phyloP scores from a whole-genome alignment of 2,113 vertebrate species.

The Corythornis vintsioides region DNA sequence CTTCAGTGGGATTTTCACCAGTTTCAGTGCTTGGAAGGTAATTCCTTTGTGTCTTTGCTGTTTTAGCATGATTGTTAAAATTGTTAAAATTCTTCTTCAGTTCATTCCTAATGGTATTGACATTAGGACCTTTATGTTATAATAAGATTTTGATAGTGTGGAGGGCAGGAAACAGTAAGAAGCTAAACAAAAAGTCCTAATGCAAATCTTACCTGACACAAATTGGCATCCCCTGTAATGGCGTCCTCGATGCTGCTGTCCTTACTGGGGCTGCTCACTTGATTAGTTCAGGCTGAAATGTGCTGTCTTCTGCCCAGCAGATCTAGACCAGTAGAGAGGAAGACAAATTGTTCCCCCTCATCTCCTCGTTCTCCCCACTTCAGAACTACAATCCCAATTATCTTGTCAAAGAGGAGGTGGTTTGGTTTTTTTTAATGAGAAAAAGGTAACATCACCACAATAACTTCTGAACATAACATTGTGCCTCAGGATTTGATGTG shows the following conservation, averaged over 20 bases:
- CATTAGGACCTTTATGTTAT: neutral
- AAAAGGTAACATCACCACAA: neutral
- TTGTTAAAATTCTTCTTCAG: neutral
- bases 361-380: neutral
- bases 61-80: neutral
- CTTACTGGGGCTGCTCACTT: neutral
- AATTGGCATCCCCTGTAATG: neutral
- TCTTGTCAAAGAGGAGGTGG: neutral
- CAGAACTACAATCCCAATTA: conserved; percentile 3
- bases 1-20: neutral
- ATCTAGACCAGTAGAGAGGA: neutral
- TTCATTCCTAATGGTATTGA: neutral
- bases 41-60: neutral
- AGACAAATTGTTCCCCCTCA: neutral
- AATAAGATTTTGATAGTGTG: neutral
- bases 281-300: conserved; percentile 11
- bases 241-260: neutral
- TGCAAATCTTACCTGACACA: conserved; percentile 2
- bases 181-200: neutral
- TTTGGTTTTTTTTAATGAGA: neutral
- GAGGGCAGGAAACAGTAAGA: neutral
- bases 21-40: neutral
- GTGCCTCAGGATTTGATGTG: neutral
- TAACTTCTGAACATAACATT: neutral
- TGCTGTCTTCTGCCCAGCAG: neutral